phyloP scores from a whole-genome alignment of 2,113 vertebrate species.

The Cryptomyrus ogoouensis region DNA sequence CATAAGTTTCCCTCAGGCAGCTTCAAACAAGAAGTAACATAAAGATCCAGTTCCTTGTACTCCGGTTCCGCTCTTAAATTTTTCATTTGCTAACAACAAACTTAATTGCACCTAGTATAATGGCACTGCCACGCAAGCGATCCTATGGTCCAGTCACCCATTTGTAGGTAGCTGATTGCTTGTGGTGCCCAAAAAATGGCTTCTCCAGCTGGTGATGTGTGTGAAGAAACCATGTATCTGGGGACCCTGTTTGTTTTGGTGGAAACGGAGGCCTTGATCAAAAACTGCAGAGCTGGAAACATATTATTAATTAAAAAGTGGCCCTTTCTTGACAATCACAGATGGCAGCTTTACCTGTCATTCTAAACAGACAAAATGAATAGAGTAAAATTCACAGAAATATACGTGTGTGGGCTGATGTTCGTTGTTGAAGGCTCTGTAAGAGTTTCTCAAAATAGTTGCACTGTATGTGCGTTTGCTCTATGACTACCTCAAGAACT shows the following conservation, averaged over 20 bases:
- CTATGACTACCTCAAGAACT: neutral
- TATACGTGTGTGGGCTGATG: neutral
- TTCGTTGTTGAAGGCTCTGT: neutral
- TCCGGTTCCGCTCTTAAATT: neutral
- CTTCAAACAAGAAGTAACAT: neutral
- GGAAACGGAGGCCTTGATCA: neutral
- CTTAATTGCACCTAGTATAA: neutral
- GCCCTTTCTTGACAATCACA: neutral
- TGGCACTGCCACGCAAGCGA: neutral
- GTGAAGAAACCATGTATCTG: neutral
- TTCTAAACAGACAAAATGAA: neutral
- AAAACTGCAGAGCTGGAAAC: neutral
- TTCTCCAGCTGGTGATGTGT: neutral
- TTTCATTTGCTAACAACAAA: neutral
- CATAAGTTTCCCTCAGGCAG: neutral
- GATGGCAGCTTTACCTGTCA: neutral
- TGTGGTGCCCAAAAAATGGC: neutral
- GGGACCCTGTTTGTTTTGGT: neutral
- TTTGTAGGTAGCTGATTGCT: neutral
- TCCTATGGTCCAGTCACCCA: neutral
- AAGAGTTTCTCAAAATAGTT: neutral
- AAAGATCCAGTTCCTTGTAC: neutral
- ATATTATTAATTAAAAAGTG: neutral
- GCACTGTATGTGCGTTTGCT: neutral
- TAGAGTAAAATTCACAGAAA: neutral